Evolutionary conservation across 2,888 invertebrate species (phyloP).

Genomic region (Eristalis tenax): DNA sequence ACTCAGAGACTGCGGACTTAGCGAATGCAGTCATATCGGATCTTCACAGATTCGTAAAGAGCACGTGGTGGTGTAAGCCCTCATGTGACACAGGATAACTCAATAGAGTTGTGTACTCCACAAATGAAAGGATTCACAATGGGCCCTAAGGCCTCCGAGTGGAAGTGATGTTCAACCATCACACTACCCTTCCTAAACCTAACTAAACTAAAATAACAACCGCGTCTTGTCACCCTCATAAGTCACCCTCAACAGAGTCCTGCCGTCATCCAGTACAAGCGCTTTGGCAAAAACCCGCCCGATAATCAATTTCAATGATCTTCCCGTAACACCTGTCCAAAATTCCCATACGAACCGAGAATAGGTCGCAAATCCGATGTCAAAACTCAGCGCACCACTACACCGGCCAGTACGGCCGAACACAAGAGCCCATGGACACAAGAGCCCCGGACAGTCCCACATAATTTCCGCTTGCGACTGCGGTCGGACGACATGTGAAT

Average conservation of each 20-base stretch:
- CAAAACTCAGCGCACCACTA: neutral
- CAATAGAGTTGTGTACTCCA: too few relatives aligned
- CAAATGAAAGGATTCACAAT: too few relatives aligned
- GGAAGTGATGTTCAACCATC: too few relatives aligned
- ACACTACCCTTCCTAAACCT: too few relatives aligned
- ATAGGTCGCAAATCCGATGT: neutral
- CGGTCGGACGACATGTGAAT: constrained; percentile 32
- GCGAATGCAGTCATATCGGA: too few relatives aligned
- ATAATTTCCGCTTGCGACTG: constrained; percentile 14
- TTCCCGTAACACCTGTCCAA: neutral
- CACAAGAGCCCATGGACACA: neutral
- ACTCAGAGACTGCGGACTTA: too few relatives aligned
- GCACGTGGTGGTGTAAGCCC: too few relatives aligned
- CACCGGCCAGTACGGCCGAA: neutral
- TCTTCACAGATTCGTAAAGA: too few relatives aligned
- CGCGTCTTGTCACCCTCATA: too few relatives aligned
- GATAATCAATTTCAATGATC: neutral
- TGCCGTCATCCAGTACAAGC: neutral
- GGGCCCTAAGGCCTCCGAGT: too few relatives aligned
- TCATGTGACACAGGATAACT: too few relatives aligned
- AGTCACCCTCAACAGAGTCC: neutral
- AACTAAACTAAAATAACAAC: too few relatives aligned
- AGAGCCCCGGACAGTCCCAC: neutral
- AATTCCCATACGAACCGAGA: neutral
- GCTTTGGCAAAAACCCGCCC: neutral